These are phyloP conservation scores for Chorisops tibialis DNA, from an alignment of 2,888 invertebrate species.

Conservation along the genomic window DNA sequence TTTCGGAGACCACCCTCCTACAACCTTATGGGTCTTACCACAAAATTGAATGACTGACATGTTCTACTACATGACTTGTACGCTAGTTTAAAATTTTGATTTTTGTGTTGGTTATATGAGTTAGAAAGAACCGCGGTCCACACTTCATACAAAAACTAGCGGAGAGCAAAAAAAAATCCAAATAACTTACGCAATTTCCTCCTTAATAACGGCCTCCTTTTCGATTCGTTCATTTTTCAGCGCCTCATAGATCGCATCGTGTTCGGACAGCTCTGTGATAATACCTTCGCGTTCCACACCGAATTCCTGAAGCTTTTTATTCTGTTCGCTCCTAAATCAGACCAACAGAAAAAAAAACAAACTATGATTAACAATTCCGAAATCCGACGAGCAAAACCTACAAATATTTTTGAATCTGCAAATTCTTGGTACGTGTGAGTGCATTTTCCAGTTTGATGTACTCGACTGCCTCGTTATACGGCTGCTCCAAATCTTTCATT, in stretches of 20 bases:
- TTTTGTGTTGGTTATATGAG: too few species aligned
- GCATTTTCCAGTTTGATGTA: conserved; percentile 78
- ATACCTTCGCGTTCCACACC: conserved; percentile 61
- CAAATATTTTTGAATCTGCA: conserved; percentile 68
- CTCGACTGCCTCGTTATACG: conserved; percentile 74
- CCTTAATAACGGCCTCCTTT: conserved; percentile 48
- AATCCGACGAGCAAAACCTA: conserved; percentile 51
- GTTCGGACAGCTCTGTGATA: conserved; percentile 55
- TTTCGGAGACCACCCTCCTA: too few species aligned
- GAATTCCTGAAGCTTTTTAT: conserved; percentile 59
- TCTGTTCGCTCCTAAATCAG: conserved; percentile 55
- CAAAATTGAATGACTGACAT: too few species aligned
- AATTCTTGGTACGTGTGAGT: conserved; percentile 65
- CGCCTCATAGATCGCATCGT: conserved; percentile 42
- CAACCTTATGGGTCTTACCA: too few species aligned
- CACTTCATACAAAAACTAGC: too few species aligned
- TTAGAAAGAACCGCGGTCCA: too few species aligned
- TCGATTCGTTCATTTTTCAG: conserved; percentile 53
- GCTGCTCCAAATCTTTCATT: conserved; percentile 71
- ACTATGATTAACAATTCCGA: neutral
- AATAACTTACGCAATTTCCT: conserved; percentile 46
- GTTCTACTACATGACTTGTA: too few species aligned
- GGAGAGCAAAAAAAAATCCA: too few species aligned
- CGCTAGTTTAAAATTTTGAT: too few species aligned
- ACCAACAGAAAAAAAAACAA: neutral